phyloP scores from a whole-genome alignment of 2,888 invertebrate species.

The Stictocephala bisonia region DNA sequence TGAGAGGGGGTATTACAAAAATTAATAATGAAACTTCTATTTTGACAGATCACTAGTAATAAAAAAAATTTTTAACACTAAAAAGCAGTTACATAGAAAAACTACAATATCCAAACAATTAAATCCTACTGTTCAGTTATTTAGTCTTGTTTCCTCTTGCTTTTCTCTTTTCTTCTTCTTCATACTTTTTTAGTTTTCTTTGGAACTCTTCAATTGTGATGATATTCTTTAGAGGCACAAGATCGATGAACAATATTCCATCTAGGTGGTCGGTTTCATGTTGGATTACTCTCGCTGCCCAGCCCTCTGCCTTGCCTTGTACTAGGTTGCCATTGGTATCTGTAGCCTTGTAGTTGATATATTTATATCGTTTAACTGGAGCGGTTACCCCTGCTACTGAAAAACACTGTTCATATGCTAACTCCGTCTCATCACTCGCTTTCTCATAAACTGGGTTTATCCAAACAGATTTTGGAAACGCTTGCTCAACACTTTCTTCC shows the following conservation, averaged over 20 bases:
- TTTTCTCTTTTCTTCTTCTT: constrained; percentile 5
- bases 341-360: neutral
- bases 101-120: no score
- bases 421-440: constrained; percentile 25
- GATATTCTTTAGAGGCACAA: constrained; percentile 9
- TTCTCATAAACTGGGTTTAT: constrained; percentile 15
- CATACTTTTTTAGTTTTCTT: neutral
- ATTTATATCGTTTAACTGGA: constrained; percentile 9
- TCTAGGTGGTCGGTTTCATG: constrained; percentile 26
- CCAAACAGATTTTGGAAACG: constrained; percentile 11
- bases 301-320: neutral
- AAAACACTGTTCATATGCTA: constrained; percentile 27
- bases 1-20: no score
- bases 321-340: neutral
- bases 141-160: no score
- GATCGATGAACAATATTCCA: constrained; percentile 16
- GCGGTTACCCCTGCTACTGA: constrained; percentile 12
- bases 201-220: constrained; percentile 20
- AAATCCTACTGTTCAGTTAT: no score
- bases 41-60: no score
- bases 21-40: no score
- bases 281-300: constrained; percentile 27
- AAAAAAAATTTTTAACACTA: no score
- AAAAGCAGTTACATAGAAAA: no score
- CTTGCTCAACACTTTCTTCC: constrained; percentile 3